These are phyloP conservation scores for Drosophila infuscata DNA, from an alignment of 2,888 invertebrate genomes.

Conservation along the genomic window DNA sequence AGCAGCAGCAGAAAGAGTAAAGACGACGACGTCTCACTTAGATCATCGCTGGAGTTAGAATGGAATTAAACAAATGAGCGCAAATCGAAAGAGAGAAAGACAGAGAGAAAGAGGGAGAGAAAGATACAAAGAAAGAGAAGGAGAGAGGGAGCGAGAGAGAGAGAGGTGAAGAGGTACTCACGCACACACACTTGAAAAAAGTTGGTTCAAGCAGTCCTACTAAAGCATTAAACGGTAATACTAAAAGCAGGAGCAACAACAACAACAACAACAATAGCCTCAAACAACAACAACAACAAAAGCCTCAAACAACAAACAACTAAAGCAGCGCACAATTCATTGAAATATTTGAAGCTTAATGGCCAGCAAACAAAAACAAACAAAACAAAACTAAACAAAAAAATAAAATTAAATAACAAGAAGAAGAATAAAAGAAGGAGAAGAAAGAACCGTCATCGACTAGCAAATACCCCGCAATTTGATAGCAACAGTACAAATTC, in stretches of 20 bases:
- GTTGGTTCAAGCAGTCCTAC: conserved; percentile 31
- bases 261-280: background rate
- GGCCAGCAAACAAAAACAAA: conserved; percentile 61
- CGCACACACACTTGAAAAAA: conserved; percentile 22
- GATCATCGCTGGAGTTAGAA: conserved; percentile 83
- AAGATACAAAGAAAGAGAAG: background rate
- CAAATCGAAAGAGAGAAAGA: conserved; percentile 26
- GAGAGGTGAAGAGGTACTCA: conserved; percentile 3
- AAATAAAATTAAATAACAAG: background rate
- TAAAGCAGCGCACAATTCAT: conserved; percentile 41
- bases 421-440: background rate
- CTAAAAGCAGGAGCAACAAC: conserved; percentile 4
- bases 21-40: conserved; percentile 75
- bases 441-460: conserved; percentile 10
- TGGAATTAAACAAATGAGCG: conserved; percentile 73
- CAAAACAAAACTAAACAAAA: conserved; percentile 18
- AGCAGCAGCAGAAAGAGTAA: conserved; percentile 23
- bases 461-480: conserved; percentile 20
- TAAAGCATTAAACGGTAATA: conserved; percentile 22
- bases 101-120: background rate
- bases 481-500: background rate
- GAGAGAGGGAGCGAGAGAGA: background rate
- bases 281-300: conserved; percentile 25
- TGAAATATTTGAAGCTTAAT: conserved; percentile 58
- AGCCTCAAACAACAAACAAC: conserved; percentile 21